These are phyloP conservation scores for Thomomys bottae DNA, from an alignment of 2,113 vertebrate species.

Conservation along the genomic window DNA sequence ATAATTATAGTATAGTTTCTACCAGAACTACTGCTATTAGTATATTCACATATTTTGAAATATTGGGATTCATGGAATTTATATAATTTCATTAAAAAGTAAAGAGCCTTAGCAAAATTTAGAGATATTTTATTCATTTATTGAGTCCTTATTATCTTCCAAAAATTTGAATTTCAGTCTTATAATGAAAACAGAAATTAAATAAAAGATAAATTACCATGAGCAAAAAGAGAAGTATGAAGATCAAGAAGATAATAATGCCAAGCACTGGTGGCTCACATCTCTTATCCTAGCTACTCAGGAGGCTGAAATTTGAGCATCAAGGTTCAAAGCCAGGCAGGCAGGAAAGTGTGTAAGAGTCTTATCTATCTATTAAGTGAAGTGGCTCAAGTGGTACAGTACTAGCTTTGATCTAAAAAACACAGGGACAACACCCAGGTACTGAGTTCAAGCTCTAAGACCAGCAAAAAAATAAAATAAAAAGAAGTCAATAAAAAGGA, in stretches of 20 bases:
- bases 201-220: background rate
- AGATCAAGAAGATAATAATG: too few species aligned
- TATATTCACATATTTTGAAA: background rate
- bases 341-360: too few species aligned
- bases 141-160: background rate
- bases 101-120: background rate
- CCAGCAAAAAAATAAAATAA: background rate
- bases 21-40: background rate
- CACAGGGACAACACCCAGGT: too few species aligned
- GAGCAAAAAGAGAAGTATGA: background rate
- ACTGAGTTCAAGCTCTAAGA: too few species aligned
- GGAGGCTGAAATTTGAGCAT: too few species aligned
- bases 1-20: background rate
- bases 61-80: background rate
- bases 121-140: background rate
- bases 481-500: background rate
- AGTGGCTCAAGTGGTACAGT: too few species aligned
- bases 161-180: background rate
- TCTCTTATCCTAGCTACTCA: too few species aligned
- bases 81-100: conserved; percentile 17
- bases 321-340: too few species aligned
- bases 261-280: too few species aligned
- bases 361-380: too few species aligned
- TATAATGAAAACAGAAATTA: background rate
- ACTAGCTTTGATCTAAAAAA: too few species aligned